Conservation (phyloP, 2,113 vertebrate species). For the Asarcornis scutulata region DNA sequence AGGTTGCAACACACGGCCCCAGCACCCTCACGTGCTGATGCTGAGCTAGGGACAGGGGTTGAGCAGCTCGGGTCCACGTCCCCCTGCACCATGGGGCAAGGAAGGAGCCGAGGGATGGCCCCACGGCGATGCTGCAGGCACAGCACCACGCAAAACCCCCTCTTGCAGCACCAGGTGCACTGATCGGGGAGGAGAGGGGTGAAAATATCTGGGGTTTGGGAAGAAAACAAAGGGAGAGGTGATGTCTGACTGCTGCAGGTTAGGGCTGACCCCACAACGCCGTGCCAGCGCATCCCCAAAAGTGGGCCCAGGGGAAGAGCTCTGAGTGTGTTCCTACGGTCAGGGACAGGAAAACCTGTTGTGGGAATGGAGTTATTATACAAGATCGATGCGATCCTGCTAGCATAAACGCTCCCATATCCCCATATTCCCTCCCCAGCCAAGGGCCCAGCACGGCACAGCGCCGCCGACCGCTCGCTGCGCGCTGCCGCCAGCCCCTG, state of each 20-base stretch:
- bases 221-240: background rate
- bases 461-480: accelerated
- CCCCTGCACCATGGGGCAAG: background rate
- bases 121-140: accelerated
- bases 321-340: accelerated
- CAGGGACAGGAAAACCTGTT: background rate
- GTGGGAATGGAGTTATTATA: background rate
- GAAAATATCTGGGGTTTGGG: background rate
- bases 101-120: background rate
- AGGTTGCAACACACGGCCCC: accelerated
- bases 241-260: background rate
- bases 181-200: background rate
- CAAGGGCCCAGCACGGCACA: background rate
- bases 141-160: background rate
- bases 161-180: accelerated
- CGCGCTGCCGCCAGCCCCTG: background rate
- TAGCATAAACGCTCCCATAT: background rate
- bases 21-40: accelerated
- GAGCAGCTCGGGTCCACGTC: accelerated
- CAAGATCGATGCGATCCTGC: background rate
- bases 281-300: background rate
- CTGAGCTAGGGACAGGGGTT: accelerated
- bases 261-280: background rate
- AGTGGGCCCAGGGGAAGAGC: background rate
- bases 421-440: background rate